Conservation (phyloP, 2,113 vertebrate genomes). For the Rhinichthys klamathensis region DNA sequence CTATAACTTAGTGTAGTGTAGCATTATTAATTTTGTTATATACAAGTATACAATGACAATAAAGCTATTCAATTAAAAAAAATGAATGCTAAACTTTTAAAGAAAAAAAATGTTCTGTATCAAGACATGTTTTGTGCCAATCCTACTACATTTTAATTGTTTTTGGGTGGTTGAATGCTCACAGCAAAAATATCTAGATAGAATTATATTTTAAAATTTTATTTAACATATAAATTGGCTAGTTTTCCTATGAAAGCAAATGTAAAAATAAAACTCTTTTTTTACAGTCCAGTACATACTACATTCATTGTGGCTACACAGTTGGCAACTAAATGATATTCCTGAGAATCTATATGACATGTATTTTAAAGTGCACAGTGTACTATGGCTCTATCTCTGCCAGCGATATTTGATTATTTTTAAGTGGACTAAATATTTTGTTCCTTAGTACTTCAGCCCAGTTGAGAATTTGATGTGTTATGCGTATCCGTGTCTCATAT, state of each 20-base stretch:
- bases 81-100: not conserved
- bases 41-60: too few species aligned
- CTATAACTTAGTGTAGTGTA: too few species aligned
- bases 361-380: not conserved
- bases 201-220: not conserved
- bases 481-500: constrained; percentile 48
- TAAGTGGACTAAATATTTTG: not conserved
- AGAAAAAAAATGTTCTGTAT: not conserved
- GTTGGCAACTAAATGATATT: not conserved
- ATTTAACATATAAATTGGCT: not conserved
- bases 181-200: not conserved
- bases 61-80: too few species aligned
- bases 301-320: not conserved
- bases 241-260: not conserved
- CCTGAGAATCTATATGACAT: not conserved
- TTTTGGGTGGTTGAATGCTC: not conserved
- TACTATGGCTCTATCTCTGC: not conserved
- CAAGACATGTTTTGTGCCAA: not conserved
- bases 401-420: constrained; percentile 1
- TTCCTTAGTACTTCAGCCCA: not conserved
- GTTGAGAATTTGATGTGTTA: constrained; percentile 30
- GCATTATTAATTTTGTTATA: too few species aligned
- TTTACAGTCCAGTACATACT: not conserved
- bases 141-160: not conserved
- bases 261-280: too few species aligned